Percentiles rank a stretch among this genome's conserved stretches.
These are phyloP conservation scores for Lithodes maja DNA, from an alignment of 2,888 invertebrate species.

Conservation along the genomic window DNA sequence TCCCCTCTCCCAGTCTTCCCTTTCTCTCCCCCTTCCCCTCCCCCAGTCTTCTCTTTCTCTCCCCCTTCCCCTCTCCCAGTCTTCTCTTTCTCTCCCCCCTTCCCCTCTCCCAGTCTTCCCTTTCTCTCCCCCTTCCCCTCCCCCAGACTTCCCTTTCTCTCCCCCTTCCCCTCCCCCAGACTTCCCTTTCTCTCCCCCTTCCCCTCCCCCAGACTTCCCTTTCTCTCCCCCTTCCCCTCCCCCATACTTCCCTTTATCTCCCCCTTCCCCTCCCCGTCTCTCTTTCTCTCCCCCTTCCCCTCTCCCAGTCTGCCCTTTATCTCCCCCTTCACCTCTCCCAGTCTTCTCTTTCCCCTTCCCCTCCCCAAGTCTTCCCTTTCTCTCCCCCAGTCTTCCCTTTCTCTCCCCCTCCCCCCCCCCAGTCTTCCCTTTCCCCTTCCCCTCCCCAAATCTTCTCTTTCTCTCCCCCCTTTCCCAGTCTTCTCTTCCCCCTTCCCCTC, in stretches of 20 bases:
- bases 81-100: not conserved
- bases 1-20: not conserved
- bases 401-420: not conserved
- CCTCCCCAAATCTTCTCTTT: not conserved
- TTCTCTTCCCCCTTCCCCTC: no score
- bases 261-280: not conserved
- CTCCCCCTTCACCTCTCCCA: not conserved
- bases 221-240: constrained; percentile 3
- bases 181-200: not conserved
- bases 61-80: not conserved
- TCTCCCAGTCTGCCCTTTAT: not conserved
- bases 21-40: constrained; percentile 2
- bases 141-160: not conserved
- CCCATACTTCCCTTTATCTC: not conserved
- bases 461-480: not conserved
- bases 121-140: not conserved
- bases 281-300: not conserved
- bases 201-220: not conserved
- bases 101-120: not conserved
- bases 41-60: not conserved
- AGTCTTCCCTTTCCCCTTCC: not conserved
- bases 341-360: not conserved
- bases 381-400: not conserved
- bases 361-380: not conserved
- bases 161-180: not conserved